These are phyloP conservation scores for Leucopternis melanops DNA, from an alignment of 2,113 vertebrate species.

Conservation along the genomic window DNA sequence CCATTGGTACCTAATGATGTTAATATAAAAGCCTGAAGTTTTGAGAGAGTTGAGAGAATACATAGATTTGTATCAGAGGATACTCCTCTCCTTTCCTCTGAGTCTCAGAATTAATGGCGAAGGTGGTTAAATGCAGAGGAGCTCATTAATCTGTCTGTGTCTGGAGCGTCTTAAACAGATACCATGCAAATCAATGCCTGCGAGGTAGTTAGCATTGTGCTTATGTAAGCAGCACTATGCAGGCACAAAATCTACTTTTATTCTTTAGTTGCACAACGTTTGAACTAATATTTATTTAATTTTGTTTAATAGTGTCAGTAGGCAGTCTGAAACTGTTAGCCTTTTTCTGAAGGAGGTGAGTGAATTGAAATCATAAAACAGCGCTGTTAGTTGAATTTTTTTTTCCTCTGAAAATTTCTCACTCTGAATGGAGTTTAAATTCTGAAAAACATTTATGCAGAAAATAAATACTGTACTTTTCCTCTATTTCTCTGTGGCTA, in stretches of 20 bases:
- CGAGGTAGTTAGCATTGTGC: constrained; percentile 15
- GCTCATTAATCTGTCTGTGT: constrained; percentile 58
- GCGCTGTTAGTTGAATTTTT: neutral
- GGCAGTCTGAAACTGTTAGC: neutral
- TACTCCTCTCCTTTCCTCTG: neutral
- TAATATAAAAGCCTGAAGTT: neutral
- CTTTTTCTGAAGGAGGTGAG: neutral
- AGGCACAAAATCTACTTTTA: neutral
- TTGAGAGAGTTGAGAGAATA: neutral
- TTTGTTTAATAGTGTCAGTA: constrained; percentile 14
- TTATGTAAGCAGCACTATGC: constrained; percentile 13
- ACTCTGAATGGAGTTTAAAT: neutral
- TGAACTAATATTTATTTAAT: constrained; percentile 33
- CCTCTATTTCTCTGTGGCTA: neutral
- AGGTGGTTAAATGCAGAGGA: constrained; percentile 41
- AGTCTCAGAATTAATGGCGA: neutral
- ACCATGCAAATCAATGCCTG: constrained; percentile 51
- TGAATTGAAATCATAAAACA: constrained; percentile 2
- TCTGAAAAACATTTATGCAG: neutral
- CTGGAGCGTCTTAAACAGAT: constrained; percentile 45
- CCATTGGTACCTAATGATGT: neutral
- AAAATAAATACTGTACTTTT: neutral
- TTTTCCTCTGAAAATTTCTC: constrained; percentile 3
- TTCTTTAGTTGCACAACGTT: neutral
- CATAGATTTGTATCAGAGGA: neutral